A percentile compares a stretch with the other conserved stretches of the same genome.
phyloP scores from a whole-genome alignment of 2,888 invertebrate genomes.

The Alentia gelatinosa region DNA sequence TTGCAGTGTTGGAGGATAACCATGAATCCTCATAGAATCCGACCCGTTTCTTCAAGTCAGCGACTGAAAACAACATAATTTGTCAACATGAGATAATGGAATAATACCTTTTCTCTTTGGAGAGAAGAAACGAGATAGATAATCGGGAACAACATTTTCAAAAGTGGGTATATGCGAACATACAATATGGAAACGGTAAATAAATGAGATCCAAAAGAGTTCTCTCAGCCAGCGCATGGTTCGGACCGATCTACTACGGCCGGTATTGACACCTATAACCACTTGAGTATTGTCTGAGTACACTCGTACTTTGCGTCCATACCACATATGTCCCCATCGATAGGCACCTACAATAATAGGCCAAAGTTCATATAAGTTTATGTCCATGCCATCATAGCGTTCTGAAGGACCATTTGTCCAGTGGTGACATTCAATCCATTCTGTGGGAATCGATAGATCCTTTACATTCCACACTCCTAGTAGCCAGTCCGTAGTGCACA shows the following conservation, averaged over 20 bases:
- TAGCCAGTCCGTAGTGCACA: not conserved
- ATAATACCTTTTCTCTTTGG: too few species aligned
- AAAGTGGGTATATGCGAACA: too few species aligned
- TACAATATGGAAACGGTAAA: too few species aligned
- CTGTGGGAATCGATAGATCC: not conserved
- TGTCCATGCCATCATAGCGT: not conserved
- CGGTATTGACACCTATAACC: not conserved
- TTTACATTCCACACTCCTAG: not conserved
- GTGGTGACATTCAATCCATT: not conserved
- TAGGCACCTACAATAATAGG: not conserved
- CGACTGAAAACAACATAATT: too few species aligned
- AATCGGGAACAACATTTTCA: too few species aligned
- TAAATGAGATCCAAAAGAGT: not conserved
- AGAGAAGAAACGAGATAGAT: too few species aligned
- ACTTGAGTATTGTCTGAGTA: not conserved
- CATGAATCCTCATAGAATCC: too few species aligned
- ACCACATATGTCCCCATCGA: not conserved
- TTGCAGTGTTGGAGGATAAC: too few species aligned
- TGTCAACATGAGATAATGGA: too few species aligned
- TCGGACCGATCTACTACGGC: not conserved
- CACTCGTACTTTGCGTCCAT: not conserved
- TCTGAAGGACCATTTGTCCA: not conserved
- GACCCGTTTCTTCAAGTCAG: too few species aligned
- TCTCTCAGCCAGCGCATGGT: not conserved
- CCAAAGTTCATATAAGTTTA: not conserved